Percentiles rank a stretch among this genome's conserved stretches.
Conservation (phyloP, 1,140 invertebrate genomes). For the Drosophila fuyamai region DNA sequence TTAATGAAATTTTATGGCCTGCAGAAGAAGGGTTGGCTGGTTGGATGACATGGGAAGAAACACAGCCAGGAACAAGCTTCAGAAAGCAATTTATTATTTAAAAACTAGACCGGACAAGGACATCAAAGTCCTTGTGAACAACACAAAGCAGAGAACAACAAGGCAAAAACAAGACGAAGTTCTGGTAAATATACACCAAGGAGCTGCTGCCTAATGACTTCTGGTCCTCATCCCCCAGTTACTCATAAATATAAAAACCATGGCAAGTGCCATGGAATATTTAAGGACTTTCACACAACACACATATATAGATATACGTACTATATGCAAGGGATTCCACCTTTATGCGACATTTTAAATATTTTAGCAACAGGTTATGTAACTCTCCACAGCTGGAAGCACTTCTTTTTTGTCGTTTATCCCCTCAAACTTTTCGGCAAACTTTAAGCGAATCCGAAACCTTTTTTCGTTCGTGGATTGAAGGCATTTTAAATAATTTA, state of each 20-base stretch:
- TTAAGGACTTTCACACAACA: constrained; percentile 21
- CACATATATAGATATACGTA: background rate
- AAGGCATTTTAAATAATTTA: constrained; percentile 73
- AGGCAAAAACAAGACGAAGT: constrained; percentile 23
- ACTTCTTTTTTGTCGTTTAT: background rate
- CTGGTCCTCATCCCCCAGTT: constrained; percentile 28
- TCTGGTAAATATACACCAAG: constrained; percentile 53
- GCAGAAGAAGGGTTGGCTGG: constrained; percentile 3
- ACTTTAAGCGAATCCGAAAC: constrained; percentile 27
- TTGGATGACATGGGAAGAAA: constrained; percentile 1
- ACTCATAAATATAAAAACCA: constrained; percentile 48
- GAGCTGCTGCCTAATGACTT: constrained; percentile 55
- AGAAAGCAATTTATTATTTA: constrained; percentile 71
- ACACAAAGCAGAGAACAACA: background rate
- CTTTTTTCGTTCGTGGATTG: constrained; percentile 28
- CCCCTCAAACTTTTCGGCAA: constrained; percentile 10
- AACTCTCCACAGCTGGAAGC: constrained; percentile 15
- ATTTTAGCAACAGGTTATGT: constrained; percentile 60
- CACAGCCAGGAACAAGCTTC: constrained; percentile 42
- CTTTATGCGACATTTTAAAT: constrained; percentile 53
- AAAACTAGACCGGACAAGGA: constrained; percentile 55
- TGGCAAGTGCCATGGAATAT: constrained; percentile 46
- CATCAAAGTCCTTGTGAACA: constrained; percentile 37
- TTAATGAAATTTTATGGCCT: constrained; percentile 58
- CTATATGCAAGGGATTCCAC: constrained; percentile 21